Base-by-base conservation (phyloP, 2,888 invertebrate genomes). In the Heliconius ismenius region DNA sequence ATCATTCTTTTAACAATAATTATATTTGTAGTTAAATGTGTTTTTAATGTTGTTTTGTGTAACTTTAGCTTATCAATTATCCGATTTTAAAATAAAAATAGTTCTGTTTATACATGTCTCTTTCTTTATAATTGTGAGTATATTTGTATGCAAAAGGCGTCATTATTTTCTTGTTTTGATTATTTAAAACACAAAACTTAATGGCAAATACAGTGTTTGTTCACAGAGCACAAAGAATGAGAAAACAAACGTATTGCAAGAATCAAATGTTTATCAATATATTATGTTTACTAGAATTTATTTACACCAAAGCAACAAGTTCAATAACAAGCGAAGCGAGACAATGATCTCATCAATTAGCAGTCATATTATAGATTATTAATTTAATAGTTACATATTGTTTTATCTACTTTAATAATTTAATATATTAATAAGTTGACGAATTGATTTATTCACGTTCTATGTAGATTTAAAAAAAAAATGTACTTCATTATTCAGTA, bases 271-370 rank as follows among this genome's bases (percentile, higher is more conserved):
- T 78, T 78, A 74, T 78, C 60, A 65, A 74, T 78, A 76, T 72
- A 73, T 58, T 65, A 67, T 73, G 73, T 75, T 75, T 73, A 63
- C 73, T 18, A 73, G 73, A 73, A 74, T 73, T 28, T 77, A 75
- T 76, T 77, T 75, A 75, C 73, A 76, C 73, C 64, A 69, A 43
- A 63, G 36, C 68, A 70, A 70, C 54, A 70, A 70, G 70, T 70
- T 58, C 67, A 67, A 67, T 67, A 67, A 74, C 65, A 76, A 26
- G 36, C 26, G 24, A 76, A 26, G 36, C 26, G 24, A 74, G 74
- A 74, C 74, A 77, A 79, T 79, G 79, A 79, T 76, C 58, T 77
- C 76, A 79, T 79, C 75, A 21, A 67, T 26, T 75, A 28, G 43
- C 24, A 26, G 69, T 13, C 65, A 39, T 65, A 36, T n/a, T 43